Conservation (phyloP, 2,797 vertebrate species). For the Lycodopsis pacificus region DNA sequence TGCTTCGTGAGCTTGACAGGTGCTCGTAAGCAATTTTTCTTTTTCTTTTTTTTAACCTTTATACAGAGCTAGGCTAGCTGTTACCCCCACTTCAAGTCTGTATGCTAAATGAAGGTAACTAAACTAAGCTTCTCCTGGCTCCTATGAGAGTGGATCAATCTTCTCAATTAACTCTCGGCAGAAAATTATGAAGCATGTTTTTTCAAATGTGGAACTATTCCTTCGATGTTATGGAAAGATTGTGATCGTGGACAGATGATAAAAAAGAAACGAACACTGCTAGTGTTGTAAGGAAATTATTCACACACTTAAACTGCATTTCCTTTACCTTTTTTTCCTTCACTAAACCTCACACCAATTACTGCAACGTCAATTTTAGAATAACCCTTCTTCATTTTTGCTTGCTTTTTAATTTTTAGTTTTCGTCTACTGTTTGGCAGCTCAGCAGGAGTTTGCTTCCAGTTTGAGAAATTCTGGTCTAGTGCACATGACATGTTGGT, state of each 20-base stretch:
- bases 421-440: slow-evolving; percentile 11
- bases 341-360: not conserved
- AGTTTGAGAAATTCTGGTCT: slow-evolving; percentile 16
- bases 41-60: not conserved
- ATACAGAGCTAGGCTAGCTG: not conserved
- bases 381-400: not conserved
- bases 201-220: not conserved
- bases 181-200: not conserved
- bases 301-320: not conserved
- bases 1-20: not conserved
- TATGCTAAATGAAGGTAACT: not conserved
- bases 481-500: slow-evolving; percentile 1
- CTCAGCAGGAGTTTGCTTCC: slow-evolving; percentile 26
- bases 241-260: not conserved
- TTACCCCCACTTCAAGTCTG: too few relatives aligned
- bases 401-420: slow-evolving; percentile 7
- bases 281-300: not conserved
- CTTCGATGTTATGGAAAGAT: not conserved
- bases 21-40: not conserved
- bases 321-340: not conserved
- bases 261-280: not conserved
- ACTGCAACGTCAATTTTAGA: not conserved
- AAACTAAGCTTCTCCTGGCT: not conserved
- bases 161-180: not conserved
- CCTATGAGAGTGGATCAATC: not conserved